These are phyloP conservation scores for Belonocnema kinseyi DNA, from an alignment of 1,140 invertebrate species.

Conservation along the genomic window DNA sequence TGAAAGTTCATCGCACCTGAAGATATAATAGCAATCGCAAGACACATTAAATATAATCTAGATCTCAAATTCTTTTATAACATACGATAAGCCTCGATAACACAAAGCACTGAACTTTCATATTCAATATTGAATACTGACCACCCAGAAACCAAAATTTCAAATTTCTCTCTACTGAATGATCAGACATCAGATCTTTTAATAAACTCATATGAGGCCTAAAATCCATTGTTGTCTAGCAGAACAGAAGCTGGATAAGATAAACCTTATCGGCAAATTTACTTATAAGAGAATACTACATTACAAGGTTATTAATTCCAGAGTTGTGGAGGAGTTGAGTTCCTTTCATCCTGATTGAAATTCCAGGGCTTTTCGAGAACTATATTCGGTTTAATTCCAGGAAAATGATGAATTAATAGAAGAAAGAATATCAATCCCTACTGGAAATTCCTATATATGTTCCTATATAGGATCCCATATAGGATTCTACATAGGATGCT, in stretches of 20 bases:
- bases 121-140: not conserved
- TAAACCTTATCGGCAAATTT: not conserved
- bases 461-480: too few species aligned
- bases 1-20: conserved; percentile 11
- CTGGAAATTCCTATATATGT: too few species aligned
- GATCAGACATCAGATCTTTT: not conserved
- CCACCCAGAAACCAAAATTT: not conserved
- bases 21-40: not conserved
- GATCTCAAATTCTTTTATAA: not conserved
- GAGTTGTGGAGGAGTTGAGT: not conserved
- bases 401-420: too few species aligned
- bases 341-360: not conserved
- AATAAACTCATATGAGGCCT: not conserved
- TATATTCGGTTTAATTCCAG: conserved; percentile 10
- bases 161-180: not conserved
- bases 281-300: not conserved
- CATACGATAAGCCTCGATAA: not conserved
- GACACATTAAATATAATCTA: not conserved
- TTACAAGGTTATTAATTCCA: conserved; percentile 1
- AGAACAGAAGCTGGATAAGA: not conserved
- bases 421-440: too few species aligned
- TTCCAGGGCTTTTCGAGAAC: conserved; percentile 26
- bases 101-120: not conserved
- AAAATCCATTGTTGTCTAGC: conserved; percentile 22
- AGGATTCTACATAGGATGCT: too few species aligned